phyloP scores from a whole-genome alignment of 2,797 vertebrate species.

The Galago senegalensis region DNA sequence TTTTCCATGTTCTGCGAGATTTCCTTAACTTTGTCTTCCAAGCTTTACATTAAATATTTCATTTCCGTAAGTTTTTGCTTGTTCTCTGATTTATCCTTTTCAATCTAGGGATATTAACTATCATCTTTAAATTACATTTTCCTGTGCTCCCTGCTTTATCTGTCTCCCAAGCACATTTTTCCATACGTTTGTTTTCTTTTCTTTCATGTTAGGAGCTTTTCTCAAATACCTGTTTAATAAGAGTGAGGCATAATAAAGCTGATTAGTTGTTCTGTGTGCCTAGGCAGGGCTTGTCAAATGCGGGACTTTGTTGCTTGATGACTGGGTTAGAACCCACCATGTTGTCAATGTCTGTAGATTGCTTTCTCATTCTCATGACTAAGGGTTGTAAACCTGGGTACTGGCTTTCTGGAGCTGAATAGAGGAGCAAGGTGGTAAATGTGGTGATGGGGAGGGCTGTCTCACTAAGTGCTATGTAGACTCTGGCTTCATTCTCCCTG shows the following conservation, averaged over 20 bases:
- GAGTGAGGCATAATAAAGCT: background rate
- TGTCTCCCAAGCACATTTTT: background rate
- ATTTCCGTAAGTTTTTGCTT: constrained; percentile 24
- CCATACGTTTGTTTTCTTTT: background rate
- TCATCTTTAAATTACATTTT: constrained; percentile 60
- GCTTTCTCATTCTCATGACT: background rate
- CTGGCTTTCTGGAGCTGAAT: background rate
- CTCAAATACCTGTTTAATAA: constrained; percentile 8
- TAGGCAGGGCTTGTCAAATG: background rate
- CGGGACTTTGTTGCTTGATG: background rate
- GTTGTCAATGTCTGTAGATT: background rate
- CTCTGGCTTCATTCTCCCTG: background rate
- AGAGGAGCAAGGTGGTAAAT: background rate
- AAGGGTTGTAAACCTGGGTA: background rate
- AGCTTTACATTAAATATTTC: constrained; percentile 24
- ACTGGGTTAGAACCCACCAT: background rate
- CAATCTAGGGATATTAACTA: constrained; percentile 2
- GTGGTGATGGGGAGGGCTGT: background rate
- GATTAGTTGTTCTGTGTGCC: background rate
- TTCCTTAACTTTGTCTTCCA: constrained; percentile 28
- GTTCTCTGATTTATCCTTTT: constrained; percentile 45
- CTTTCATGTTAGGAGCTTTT: background rate
- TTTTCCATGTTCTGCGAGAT: background rate
- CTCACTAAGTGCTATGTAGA: background rate
- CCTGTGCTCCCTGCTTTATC: background rate